Percentiles rank a stretch among this genome's conserved stretches.
These are phyloP conservation scores for Hippocampus zosterae DNA, from an alignment of 2,113 vertebrate species.

Conservation along the genomic window DNA sequence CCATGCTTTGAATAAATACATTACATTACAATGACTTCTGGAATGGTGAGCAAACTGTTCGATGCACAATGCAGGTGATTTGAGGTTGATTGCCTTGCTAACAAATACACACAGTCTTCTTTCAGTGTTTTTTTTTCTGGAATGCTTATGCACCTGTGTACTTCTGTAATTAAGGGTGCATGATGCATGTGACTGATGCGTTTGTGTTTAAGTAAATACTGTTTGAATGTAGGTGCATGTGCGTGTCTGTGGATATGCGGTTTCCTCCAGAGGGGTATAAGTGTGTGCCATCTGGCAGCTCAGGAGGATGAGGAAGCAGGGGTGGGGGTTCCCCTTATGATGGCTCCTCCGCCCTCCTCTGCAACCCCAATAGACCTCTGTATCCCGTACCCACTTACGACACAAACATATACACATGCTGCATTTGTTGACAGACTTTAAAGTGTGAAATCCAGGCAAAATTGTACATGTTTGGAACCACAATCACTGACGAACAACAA, in stretches of 20 bases:
- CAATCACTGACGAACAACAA: not conserved
- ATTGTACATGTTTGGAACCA: not conserved
- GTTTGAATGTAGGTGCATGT: slow-evolving; percentile 41
- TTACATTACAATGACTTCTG: slow-evolving; percentile 1
- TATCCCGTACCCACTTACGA: slow-evolving; percentile 7
- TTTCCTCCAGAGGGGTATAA: slow-evolving; percentile 63
- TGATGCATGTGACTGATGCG: slow-evolving; percentile 26
- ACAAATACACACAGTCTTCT: slow-evolving; percentile 5
- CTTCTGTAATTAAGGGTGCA: not conserved
- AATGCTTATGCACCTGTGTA: slow-evolving; percentile 12
- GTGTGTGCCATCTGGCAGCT: slow-evolving; percentile 69
- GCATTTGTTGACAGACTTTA: slow-evolving; percentile 3
- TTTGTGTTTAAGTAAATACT: slow-evolving; percentile 31
- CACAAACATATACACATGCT: slow-evolving; percentile 1
- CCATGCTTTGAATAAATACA: slow-evolving; percentile 14
- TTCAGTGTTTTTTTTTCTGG: slow-evolving; percentile 12
- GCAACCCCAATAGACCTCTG: slow-evolving; percentile 43
- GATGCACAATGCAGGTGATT: slow-evolving; percentile 27
- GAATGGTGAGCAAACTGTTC: slow-evolving; percentile 3
- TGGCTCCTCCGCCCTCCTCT: slow-evolving; percentile 52
- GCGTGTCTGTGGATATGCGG: slow-evolving; percentile 39
- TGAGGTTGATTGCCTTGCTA: slow-evolving; percentile 14
- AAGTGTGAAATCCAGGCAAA: slow-evolving; percentile 10
- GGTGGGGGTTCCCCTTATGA: slow-evolving; percentile 55
- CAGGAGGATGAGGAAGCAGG: slow-evolving; percentile 51